Conservation (phyloP, 2,113 vertebrate species). For the Burhinus bistriatus region DNA sequence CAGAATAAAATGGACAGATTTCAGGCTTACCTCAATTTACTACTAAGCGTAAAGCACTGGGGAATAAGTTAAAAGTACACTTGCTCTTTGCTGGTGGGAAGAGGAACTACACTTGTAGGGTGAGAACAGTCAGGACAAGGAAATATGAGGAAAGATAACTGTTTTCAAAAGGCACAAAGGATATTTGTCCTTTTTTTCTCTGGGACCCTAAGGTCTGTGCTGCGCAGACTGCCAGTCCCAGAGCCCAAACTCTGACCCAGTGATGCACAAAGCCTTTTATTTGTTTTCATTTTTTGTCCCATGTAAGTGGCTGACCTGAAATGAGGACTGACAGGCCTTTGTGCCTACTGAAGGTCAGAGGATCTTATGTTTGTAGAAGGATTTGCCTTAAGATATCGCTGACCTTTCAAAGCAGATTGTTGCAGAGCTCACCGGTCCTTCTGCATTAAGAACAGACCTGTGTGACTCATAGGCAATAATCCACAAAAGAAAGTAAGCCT, state of each 20-base stretch:
- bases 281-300: slow-evolving; percentile 11
- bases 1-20: neutral
- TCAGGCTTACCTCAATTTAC: neutral
- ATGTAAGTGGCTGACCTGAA: slow-evolving; percentile 40
- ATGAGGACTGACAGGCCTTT: slow-evolving; percentile 67
- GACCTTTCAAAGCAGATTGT: slow-evolving; percentile 73
- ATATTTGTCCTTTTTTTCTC: neutral
- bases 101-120: neutral
- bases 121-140: neutral
- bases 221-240: neutral
- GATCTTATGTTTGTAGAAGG: slow-evolving; percentile 51
- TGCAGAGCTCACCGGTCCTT: neutral
- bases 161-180: neutral
- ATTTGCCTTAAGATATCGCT: slow-evolving; percentile 72
- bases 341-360: slow-evolving; percentile 45
- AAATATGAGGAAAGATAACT: neutral
- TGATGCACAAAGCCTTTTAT: neutral
- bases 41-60: neutral
- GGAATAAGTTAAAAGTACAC: neutral
- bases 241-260: neutral
- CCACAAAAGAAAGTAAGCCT: neutral
- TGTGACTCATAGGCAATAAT: slow-evolving; percentile 35
- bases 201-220: neutral
- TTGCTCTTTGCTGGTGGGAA: neutral
- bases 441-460: slow-evolving; percentile 16